Base-by-base conservation (phyloP, 1,140 invertebrate genomes). In the Thaumetopoea pityocampa region DNA sequence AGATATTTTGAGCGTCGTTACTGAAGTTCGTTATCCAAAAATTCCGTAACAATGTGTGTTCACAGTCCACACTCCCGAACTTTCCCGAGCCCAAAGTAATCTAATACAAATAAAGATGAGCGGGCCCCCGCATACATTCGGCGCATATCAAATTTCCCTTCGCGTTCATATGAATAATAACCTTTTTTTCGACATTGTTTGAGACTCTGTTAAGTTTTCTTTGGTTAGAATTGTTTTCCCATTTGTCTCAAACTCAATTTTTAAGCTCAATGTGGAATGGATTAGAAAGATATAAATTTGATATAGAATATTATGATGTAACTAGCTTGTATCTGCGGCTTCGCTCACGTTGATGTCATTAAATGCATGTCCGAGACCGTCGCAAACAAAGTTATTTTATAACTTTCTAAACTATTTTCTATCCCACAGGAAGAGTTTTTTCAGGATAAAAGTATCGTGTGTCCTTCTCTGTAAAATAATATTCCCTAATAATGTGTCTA, bases 61-160 rank as follows among this genome's bases (percentile, higher is more conserved):
- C 60, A 41, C 57, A 48, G 52, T 51, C 58, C 56, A 33, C 37
- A 40, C 44, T 36, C 51, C 45, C 56, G 17, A 74, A 77, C 62
- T 77, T 41, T 68, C 32, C 34, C 42, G 46, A 61, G 43, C 67
- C 73, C 71, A 67, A 80, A 80, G 73, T 81, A 78, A 78, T 81
- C 67, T 78, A 76, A 81, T 78, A 81, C 69, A 78, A 74, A 81
- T 78, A 81, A 78, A 78, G 71, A 78, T 68, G 69, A 78, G 72
- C 67, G 59, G 65, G 54, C 66, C 56, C 56, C 49, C 58, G 55
- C 57, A 72, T 48, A 76, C 67, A 61, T 64, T 69, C 51, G 46
- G 51, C 55, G 72, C 63, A 69, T 80, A 69, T 74, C 60, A 53
- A 76, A 66, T 65, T 66, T 45, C 49, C 61, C 60, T 69, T 71